Conservation (phyloP, 2,797 vertebrate genomes). For the Ibycter americanus region DNA sequence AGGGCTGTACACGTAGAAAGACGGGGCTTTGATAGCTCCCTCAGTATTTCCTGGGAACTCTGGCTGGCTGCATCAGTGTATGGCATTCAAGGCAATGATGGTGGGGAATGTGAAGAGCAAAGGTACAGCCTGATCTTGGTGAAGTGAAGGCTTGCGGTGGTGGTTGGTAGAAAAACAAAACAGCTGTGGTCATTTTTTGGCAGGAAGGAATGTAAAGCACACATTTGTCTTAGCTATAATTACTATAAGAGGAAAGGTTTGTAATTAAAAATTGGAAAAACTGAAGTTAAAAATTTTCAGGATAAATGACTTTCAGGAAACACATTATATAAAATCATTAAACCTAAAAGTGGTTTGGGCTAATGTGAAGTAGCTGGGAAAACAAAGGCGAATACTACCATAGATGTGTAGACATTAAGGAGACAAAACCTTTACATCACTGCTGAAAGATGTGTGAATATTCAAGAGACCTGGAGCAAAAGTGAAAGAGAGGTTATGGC, state of each 20-base stretch:
- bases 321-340: background rate
- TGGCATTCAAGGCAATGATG: rapidly evolving
- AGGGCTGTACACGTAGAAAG: background rate
- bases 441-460: background rate
- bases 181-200: background rate
- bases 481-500: background rate
- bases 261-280: background rate
- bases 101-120: background rate
- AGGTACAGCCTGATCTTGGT: background rate
- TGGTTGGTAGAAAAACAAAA: background rate
- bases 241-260: background rate
- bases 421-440: background rate
- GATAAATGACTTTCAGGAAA: background rate
- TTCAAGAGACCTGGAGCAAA: background rate
- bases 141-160: background rate
- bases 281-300: background rate
- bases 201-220: background rate
- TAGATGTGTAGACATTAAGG: background rate
- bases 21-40: rapidly evolving
- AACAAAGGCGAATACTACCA: background rate
- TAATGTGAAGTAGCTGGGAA: background rate
- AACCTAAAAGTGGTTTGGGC: background rate
- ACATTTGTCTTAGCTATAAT: background rate
- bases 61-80: rapidly evolving
- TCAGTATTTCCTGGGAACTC: background rate